These are phyloP conservation scores for Dendronephthya gigantea DNA, from an alignment of 64 coral and sea anemone species.

Conservation along the genomic window DNA sequence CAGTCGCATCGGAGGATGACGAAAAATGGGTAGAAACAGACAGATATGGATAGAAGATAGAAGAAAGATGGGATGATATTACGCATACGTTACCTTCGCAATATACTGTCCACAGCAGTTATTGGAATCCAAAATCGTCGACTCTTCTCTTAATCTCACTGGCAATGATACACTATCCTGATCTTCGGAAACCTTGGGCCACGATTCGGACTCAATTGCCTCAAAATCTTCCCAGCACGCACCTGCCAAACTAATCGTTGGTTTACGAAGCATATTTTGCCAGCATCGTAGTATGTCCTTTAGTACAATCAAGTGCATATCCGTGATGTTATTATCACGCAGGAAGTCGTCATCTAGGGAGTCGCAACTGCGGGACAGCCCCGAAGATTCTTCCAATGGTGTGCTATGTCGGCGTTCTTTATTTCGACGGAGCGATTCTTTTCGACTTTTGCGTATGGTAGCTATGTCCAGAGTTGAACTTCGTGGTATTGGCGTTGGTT, in stretches of 20 bases:
- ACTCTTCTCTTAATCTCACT: not conserved
- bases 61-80: no score
- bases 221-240: conserved; percentile 19
- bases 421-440: not conserved
- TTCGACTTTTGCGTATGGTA: not conserved
- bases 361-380: not conserved
- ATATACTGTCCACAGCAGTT: not conserved
- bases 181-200: not conserved
- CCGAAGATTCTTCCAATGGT: not conserved
- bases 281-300: not conserved
- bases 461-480: not conserved
- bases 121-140: not conserved
- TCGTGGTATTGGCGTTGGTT: not conserved
- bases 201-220: not conserved
- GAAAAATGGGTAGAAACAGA: no score
- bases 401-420: not conserved
- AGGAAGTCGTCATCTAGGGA: not conserved
- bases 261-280: not conserved
- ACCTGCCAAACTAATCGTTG: not conserved
- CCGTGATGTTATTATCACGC: not conserved
- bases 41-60: no score
- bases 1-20: no score
- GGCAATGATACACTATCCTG: not conserved
- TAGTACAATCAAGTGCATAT: not conserved
- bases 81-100: not conserved